Evolutionary conservation across 1,140 invertebrate species (phyloP), one percentile per base, ranked within the genome.

Genomic region (Trachymyrmex cornetzi): DNA sequence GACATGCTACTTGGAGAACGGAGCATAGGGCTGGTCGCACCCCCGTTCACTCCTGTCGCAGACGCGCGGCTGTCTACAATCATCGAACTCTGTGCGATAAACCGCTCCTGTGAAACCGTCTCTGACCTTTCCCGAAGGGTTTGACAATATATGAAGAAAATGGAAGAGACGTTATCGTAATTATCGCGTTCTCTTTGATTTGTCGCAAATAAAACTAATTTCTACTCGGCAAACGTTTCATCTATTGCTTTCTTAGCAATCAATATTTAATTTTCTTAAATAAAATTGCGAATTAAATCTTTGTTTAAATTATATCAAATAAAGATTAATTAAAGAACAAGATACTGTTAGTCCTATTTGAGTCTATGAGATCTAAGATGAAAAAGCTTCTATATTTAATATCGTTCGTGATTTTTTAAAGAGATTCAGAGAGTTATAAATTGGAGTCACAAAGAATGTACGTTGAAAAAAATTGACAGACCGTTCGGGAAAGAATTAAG

Each of bases 1-100:
- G 95, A 94, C 86, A 95, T 89, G 77, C 94, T 95, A 84, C 94
- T 95, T 19, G 94, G 88, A 55, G 94, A 95, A 24, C 94, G 92
- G 61, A 95, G 90, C 87, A 94, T 93, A 34, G 94, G 94, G 80
- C 94, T 95, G 27, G 84, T 90, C 48, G 91, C 75, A 59, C 82
- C 90, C 48, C 92, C 93, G 79, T 93, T 91, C 12, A 91, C 77
- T 63, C 71, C 88, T 67, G 86, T 88, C 27, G 81, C 92, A 53
- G 91, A 93, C 61, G 88, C 75, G 38, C 88, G 87, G 38, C 82
- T 87, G n/a, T 95, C 94, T 94, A 80, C 12, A 91, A 92, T 77
- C 48, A 89, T 72, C 22, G 63, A 75, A 24, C 9, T 72, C 38
- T 12, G 11, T 71, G 5, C 55, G 30, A 59, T 61, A 61, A 84